phyloP scores from a whole-genome alignment of 2,888 invertebrate species.

The Tiphia femorata region DNA sequence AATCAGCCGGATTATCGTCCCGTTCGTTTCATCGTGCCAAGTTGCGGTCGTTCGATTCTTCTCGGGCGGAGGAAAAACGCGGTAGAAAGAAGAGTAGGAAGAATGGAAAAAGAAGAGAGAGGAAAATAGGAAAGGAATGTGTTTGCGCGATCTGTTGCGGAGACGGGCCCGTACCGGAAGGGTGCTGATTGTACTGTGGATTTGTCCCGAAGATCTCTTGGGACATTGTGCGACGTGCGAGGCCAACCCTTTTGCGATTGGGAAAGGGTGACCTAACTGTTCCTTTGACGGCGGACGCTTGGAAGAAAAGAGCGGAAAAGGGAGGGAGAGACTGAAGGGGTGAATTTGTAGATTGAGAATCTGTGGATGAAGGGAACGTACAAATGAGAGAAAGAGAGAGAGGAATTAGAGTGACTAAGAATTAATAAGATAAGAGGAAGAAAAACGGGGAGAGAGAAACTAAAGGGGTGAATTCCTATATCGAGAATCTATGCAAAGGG shows the following conservation, averaged over 20 bases:
- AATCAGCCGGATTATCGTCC: constrained; percentile 6
- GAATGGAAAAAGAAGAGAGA: background rate
- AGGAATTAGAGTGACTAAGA: constrained; percentile 8
- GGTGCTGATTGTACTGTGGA: constrained; percentile 10
- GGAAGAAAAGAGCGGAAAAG: constrained; percentile 1
- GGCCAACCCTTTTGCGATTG: constrained; percentile 26
- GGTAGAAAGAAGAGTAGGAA: background rate
- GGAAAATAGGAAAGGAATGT: background rate
- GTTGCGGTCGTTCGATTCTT: background rate
- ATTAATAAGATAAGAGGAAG: too few species aligned
- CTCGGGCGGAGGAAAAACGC: background rate
- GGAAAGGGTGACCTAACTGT: constrained; percentile 36
- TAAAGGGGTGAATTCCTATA: too few species aligned
- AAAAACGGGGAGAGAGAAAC: too few species aligned
- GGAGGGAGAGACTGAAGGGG: constrained; percentile 6
- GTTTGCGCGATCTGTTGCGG: background rate
- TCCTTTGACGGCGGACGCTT: constrained; percentile 15
- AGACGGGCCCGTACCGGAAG: background rate
- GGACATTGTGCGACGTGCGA: constrained; percentile 13
- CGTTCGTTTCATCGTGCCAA: background rate
- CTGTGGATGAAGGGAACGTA: background rate
- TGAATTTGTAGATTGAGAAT: background rate
- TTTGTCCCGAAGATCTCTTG: constrained; percentile 13
- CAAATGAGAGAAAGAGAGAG: constrained; percentile 9
- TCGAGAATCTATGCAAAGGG: too few species aligned